These are phyloP conservation scores for Ormyrus nitidulus DNA, from an alignment of 2,888 invertebrate genomes.

Conservation along the genomic window DNA sequence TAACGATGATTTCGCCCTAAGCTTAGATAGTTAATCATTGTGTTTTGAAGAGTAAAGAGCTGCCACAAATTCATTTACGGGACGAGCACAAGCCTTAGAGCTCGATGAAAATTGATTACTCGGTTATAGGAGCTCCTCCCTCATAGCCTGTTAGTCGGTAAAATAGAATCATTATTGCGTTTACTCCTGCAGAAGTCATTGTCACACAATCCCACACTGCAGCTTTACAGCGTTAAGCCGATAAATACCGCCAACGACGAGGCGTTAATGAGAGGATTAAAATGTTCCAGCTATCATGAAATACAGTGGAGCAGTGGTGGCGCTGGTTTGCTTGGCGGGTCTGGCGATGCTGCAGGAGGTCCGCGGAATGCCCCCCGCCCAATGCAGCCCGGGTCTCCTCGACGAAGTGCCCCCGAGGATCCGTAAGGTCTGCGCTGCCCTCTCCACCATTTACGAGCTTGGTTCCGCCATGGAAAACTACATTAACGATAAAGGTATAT, in stretches of 20 bases:
- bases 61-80: neutral
- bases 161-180: neutral
- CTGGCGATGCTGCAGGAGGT: slow-evolving; percentile 1
- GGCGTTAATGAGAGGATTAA: no score
- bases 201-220: no score
- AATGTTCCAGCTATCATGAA: slow-evolving; percentile 26
- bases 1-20: no score
- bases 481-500: slow-evolving; percentile 77
- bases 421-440: slow-evolving; percentile 80
- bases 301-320: neutral
- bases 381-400: slow-evolving; percentile 79
- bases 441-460: slow-evolving; percentile 82
- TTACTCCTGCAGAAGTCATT: neutral
- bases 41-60: neutral
- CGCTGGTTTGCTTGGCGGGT: neutral
- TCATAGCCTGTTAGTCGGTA: neutral
- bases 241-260: no score
- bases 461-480: slow-evolving; percentile 79
- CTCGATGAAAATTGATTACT: slow-evolving; percentile 3
- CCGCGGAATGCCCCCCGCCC: slow-evolving; percentile 74
- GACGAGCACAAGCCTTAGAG: neutral
- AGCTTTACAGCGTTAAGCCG: no score
- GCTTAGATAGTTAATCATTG: neutral
- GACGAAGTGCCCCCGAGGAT: slow-evolving; percentile 81
- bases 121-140: neutral